Percentiles rank a stretch among this genome's conserved stretches.
phyloP scores from a whole-genome alignment of 2,888 invertebrate species.

The Schizotus pectinicornis region DNA sequence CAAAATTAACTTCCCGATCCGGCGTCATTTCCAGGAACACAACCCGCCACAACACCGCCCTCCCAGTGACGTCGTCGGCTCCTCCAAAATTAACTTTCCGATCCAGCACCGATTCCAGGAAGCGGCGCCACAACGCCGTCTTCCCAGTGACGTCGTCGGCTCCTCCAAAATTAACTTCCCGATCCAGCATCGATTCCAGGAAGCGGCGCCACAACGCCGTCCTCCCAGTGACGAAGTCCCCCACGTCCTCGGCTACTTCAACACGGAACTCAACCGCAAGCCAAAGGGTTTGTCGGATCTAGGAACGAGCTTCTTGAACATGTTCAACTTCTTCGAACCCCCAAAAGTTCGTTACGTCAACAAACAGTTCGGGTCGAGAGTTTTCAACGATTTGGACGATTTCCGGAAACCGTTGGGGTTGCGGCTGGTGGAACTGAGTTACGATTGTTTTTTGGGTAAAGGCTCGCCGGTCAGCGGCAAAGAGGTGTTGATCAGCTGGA shows the following conservation, averaged over 20 bases:
- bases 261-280: constrained; percentile 29
- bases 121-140: neutral
- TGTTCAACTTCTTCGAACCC: constrained; percentile 10
- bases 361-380: constrained; percentile 17
- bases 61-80: constrained; percentile 53
- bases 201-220: neutral
- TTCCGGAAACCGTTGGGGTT: constrained; percentile 55
- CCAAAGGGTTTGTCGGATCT: constrained; percentile 38
- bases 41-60: neutral
- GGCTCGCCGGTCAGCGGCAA: constrained; percentile 60
- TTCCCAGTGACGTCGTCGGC: constrained; percentile 53
- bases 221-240: constrained; percentile 53
- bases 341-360: neutral
- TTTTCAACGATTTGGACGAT: constrained; percentile 29
- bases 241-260: constrained; percentile 42
- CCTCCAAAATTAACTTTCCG: constrained; percentile 6
- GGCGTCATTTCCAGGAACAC: constrained; percentile 6
- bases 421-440: constrained; percentile 59
- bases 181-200: constrained; percentile 8
- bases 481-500: constrained; percentile 69
- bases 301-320: constrained; percentile 29
- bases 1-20: constrained; percentile 8
- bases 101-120: constrained; percentile 8
- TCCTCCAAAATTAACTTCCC: constrained; percentile 6
- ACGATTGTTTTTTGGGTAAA: constrained; percentile 58